Percentiles rank a stretch among this genome's conserved stretches.
Evolutionary conservation across 2,113 vertebrate species (phyloP).

Genomic region (Sminthopsis crassicaudata): DNA sequence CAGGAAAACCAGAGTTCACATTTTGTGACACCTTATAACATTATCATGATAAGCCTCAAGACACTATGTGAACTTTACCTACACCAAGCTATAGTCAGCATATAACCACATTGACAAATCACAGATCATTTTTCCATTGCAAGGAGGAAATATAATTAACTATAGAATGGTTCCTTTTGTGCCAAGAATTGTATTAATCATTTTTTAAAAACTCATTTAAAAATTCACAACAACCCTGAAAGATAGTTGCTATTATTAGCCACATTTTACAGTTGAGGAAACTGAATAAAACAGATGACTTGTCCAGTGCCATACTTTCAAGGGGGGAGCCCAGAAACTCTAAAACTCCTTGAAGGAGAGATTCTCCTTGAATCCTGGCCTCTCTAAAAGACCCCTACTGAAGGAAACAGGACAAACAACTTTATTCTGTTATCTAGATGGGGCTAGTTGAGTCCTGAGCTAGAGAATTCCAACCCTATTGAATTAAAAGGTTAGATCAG

Average conservation of each 20-base stretch:
- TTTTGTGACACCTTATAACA: background rate
- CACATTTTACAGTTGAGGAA: background rate
- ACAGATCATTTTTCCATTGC: background rate
- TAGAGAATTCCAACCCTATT: too few relatives aligned
- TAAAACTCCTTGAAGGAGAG: too few relatives aligned
- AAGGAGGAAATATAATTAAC: background rate
- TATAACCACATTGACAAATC: background rate
- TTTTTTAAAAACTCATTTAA: background rate
- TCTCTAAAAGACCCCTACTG: too few relatives aligned
- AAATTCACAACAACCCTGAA: background rate
- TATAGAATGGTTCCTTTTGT: background rate
- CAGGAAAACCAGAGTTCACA: background rate
- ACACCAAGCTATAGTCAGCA: background rate
- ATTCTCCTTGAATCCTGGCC: too few relatives aligned
- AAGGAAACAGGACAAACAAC: too few relatives aligned
- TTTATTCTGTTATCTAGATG: too few relatives aligned
- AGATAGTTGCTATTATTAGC: background rate
- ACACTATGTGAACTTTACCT: background rate
- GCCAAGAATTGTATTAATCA: background rate
- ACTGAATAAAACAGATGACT: background rate
- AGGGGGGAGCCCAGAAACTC: too few relatives aligned
- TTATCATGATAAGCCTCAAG: background rate
- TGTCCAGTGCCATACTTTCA: background rate
- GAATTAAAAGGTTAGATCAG: too few relatives aligned
- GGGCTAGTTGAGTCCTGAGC: too few relatives aligned